phyloP scores from a whole-genome alignment of 2,888 invertebrate species.

The Lapara coniferarum region DNA sequence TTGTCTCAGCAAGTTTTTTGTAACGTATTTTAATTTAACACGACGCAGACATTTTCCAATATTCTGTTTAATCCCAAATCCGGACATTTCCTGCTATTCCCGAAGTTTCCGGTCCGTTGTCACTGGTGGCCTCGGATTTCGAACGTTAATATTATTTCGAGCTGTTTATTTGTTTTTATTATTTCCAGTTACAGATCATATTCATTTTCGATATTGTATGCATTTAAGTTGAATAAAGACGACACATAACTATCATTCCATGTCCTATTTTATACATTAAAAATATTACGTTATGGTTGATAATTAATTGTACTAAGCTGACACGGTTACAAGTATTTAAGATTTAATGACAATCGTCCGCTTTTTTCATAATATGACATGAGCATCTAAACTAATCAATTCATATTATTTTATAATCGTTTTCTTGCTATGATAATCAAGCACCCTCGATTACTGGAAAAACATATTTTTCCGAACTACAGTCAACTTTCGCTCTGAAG shows the following conservation, averaged over 20 bases:
- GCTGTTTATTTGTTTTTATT: neutral
- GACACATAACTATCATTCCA: no score
- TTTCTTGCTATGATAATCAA: neutral
- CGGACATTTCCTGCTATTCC: conserved; percentile 19
- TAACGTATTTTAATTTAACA: conserved; percentile 1
- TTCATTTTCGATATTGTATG: neutral
- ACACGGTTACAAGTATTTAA: no score
- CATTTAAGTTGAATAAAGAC: neutral
- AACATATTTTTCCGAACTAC: neutral
- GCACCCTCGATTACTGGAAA: neutral
- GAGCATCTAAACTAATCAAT: no score
- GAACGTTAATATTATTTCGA: neutral
- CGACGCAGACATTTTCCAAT: conserved; percentile 3
- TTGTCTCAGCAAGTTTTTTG: neutral
- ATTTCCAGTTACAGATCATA: neutral
- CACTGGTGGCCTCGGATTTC: conserved; percentile 8
- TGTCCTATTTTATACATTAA: no score
- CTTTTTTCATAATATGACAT: no score
- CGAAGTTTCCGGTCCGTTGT: conserved; percentile 15
- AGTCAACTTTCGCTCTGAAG: neutral
- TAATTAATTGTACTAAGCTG: no score
- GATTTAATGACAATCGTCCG: neutral
- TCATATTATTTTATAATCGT: no score
- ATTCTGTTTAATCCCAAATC: conserved; percentile 5
- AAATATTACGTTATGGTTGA: no score